Percentiles rank a stretch among this genome's conserved stretches.
Evolutionary conservation across 2,888 invertebrate species (phyloP).

Genomic region (Perithous albicinctus): DNA sequence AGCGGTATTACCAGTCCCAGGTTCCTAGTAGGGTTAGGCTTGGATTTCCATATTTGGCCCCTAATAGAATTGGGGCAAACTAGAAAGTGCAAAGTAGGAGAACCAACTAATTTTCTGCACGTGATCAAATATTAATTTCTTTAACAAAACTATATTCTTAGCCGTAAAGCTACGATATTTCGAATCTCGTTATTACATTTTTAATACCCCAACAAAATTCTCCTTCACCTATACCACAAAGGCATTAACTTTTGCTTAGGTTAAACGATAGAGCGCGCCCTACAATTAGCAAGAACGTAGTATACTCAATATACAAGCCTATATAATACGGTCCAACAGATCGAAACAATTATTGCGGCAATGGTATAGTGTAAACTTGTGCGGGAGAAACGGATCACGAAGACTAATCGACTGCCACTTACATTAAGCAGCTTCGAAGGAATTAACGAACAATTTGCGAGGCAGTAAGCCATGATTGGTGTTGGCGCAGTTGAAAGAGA

Average conservation of each 20-base stretch:
- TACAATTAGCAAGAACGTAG: conserved; percentile 52
- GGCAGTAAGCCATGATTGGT: background rate
- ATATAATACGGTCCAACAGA: conserved; percentile 29
- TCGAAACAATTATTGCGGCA: conserved; percentile 16
- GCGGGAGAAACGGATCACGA: background rate
- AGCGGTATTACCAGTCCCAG: too few species aligned
- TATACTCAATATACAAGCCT: conserved; percentile 49
- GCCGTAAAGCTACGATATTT: too few species aligned
- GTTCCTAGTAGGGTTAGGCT: too few species aligned
- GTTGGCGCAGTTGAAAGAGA: background rate
- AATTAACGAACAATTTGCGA: conserved; percentile 20
- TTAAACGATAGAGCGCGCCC: conserved; percentile 23
- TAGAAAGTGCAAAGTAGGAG: too few species aligned
- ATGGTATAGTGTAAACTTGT: conserved; percentile 10
- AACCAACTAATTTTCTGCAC: too few species aligned
- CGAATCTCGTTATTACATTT: too few species aligned
- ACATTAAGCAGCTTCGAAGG: conserved; percentile 28
- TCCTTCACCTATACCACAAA: background rate
- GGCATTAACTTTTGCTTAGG: background rate
- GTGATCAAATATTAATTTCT: too few species aligned
- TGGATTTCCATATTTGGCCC: too few species aligned
- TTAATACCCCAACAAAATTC: background rate
- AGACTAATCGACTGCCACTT: conserved; percentile 23
- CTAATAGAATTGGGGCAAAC: too few species aligned
- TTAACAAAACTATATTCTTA: too few species aligned